Conservation (phyloP, 2,888 invertebrate genomes). For the Liposcelis brunnea region DNA sequence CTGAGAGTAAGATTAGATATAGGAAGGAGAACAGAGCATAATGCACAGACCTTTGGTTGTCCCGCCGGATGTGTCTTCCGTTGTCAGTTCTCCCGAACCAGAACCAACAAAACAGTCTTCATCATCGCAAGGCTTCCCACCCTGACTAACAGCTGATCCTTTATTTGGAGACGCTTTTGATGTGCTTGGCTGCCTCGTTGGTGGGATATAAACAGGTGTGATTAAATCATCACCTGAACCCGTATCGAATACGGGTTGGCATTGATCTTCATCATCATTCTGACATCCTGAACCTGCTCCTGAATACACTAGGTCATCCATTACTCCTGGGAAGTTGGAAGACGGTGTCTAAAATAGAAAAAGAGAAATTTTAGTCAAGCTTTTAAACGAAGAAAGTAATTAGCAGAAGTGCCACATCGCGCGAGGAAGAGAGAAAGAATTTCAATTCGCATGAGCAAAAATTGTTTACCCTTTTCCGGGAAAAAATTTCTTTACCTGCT, state of each 20-base stretch:
- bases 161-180: conserved; percentile 21
- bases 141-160: conserved; percentile 23
- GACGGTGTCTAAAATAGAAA: conserved; percentile 53
- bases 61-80: conserved; percentile 33
- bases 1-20: too few species aligned
- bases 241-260: conserved; percentile 63
- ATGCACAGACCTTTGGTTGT: too few species aligned
- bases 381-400: conserved; percentile 1
- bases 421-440: neutral
- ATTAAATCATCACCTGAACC: conserved; percentile 83
- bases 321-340: conserved; percentile 56
- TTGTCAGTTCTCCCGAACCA: conserved; percentile 56
- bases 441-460: too few species aligned
- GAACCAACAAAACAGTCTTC: conserved; percentile 76
- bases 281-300: conserved; percentile 84
- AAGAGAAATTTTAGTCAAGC: neutral
- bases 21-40: too few species aligned
- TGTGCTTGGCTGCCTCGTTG: conserved; percentile 44
- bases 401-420: neutral
- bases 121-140: conserved; percentile 54
- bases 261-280: conserved; percentile 79
- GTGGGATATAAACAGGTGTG: conserved; percentile 79
- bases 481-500: conserved; percentile 53
- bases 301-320: conserved; percentile 82
- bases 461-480: too few species aligned